These are phyloP conservation scores for Polypedilum vanderplanki DNA, from an alignment of 1,140 invertebrate genomes.

Conservation along the genomic window DNA sequence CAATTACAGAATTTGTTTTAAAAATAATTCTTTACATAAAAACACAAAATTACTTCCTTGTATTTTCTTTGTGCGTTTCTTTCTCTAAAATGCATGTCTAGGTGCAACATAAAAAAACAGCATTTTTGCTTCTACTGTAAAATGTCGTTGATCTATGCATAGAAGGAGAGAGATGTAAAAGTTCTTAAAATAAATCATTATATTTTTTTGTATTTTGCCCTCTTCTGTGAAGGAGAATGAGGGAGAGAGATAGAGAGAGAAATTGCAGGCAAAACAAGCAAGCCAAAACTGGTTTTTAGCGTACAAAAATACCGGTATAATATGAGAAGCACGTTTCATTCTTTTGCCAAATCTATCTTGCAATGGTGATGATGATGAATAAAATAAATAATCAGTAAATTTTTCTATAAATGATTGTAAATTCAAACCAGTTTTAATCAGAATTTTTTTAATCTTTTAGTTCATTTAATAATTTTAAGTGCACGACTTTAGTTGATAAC, in stretches of 20 bases:
- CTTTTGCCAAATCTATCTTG: not conserved
- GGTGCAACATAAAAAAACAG: not conserved
- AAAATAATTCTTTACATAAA: not conserved
- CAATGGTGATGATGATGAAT: not conserved
- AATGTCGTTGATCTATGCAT: conserved; percentile 8
- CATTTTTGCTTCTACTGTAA: not conserved
- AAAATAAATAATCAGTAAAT: not conserved
- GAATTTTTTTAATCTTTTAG: not conserved
- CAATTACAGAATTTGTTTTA: not conserved
- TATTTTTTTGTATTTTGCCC: not conserved
- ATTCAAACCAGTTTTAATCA: not conserved
- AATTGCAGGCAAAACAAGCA: not conserved
- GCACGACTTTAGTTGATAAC: not conserved
- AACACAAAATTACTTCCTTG: not conserved
- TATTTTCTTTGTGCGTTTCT: not conserved
- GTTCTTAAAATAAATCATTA: conserved; percentile 15
- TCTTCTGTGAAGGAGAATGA: not conserved
- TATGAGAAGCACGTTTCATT: not conserved
- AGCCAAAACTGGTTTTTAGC: not conserved
- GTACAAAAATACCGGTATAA: not conserved
- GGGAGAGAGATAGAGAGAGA: not conserved
- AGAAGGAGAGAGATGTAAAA: not conserved
- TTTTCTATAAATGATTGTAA: not conserved
- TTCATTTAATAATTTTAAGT: not conserved
- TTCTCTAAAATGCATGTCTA: not conserved